Percentiles rank a stretch among this genome's conserved stretches.
Conservation (phyloP, 30 jellyfish, hydroid and myxozoan species). For the Aurelia coerulea region DNA sequence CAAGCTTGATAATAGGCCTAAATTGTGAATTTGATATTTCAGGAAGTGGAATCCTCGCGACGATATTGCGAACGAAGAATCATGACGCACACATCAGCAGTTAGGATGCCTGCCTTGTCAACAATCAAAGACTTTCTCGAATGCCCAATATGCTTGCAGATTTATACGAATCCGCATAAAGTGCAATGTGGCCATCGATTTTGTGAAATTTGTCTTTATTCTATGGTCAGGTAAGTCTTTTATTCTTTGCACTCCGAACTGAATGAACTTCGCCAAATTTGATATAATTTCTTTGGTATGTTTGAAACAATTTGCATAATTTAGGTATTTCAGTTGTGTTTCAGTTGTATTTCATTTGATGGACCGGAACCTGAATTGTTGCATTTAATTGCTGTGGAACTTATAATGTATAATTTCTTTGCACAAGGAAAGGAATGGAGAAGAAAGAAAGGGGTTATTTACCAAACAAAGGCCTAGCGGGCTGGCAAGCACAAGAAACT, state of each 20-base stretch:
- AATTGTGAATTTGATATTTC: neutral
- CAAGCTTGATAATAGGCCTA: neutral
- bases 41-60: neutral
- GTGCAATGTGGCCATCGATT: conserved; percentile 64
- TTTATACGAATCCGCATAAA: conserved; percentile 49
- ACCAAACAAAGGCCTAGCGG: no score
- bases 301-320: no score
- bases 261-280: neutral
- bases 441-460: no score
- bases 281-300: neutral
- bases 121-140: conserved; percentile 57
- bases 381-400: no score
- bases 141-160: conserved; percentile 59
- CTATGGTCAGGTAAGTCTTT: conserved; percentile 40
- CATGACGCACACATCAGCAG: conserved; percentile 42
- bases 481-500: no score
- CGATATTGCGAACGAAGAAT: neutral
- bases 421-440: no score
- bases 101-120: conserved; percentile 54
- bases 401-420: no score
- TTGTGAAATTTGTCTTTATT: conserved; percentile 64
- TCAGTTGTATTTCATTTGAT: neutral
- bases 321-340: no score
- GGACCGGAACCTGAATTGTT: no score
- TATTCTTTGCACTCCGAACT: neutral